Percentiles rank a stretch among this genome's conserved stretches.
Evolutionary conservation across 1,140 invertebrate species (phyloP).

Genomic region (Drosophila mayri): DNA sequence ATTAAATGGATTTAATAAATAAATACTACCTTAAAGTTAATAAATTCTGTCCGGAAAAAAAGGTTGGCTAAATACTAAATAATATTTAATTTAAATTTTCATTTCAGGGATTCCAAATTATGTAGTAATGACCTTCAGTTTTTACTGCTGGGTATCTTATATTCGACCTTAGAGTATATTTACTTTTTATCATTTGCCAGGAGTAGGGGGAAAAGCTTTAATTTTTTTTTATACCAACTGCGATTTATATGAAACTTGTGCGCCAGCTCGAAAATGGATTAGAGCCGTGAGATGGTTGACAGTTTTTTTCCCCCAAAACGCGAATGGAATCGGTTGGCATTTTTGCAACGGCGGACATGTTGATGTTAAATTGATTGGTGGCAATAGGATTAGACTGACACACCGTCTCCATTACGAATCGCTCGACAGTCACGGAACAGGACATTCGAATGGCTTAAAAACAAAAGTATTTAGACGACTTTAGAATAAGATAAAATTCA

Average conservation of each 20-base stretch:
- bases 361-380: constrained; percentile 50
- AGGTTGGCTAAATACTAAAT: not conserved
- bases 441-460: not conserved
- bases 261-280: constrained; percentile 59
- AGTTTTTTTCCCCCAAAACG: constrained; percentile 22
- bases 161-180: not conserved
- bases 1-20: not conserved
- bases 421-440: not conserved
- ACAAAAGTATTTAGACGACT: not conserved
- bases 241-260: constrained; percentile 59
- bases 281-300: constrained; percentile 57
- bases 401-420: constrained; percentile 22
- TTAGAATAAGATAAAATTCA: not conserved
- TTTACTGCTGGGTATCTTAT: not conserved
- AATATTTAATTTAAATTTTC: not conserved
- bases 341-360: constrained; percentile 7
- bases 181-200: not conserved
- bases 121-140: not conserved
- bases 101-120: no score
- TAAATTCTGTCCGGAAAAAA: not conserved
- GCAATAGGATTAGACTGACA: constrained; percentile 37
- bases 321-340: constrained; percentile 3
- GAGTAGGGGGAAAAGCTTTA: not conserved
- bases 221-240: constrained; percentile 36
- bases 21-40: not conserved